Base-by-base conservation (phyloP, 2,888 invertebrate species). In the Tipula helvola region DNA sequence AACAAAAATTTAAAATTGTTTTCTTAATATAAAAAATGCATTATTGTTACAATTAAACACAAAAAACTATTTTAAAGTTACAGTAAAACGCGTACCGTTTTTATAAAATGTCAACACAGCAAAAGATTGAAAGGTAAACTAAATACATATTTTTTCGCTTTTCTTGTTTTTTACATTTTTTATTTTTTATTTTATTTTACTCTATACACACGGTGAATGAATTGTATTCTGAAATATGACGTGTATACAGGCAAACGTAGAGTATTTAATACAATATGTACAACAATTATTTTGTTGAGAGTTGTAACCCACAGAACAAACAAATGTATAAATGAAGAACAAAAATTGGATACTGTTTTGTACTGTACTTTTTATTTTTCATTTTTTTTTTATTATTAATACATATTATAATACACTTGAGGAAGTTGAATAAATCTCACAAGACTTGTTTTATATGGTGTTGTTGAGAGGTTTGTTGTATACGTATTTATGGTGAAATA, bases 121-220 rank as follows among this genome's bases (percentile, higher is more conserved):
- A 71, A 71, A 71, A 71, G 71, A 71, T 71, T 71, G 71, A 71
- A 71, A 71, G 71, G 71, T 71, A 71, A 71, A 71, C 71, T 71
- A 71, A 71, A 71, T 71, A 71, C 28, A 71, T 71, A 71, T 28
- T 71, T 71, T 71, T 71, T 71, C 28, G 71, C 71, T 71, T 71
- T 71, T 71, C 71, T 71, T 71, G 10, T 12, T 28, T 71, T 71
- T 71, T 71, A 71, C 28, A 28, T 28, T 28, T 71, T 28, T 52
- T 52, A n/a, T n/a, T n/a, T n/a, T n/a, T n/a, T n/a, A n/a, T 71
- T 71, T 7, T 71, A 71, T 28, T 71, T 28, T 28, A 28, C 28
- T 71, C 12, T 71, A 10, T 71, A 18, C 71, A 71, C 18, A 71
- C 28, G 71, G 71, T 71, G 71, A 71, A 71, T 71, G 71, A 71